phyloP scores from a whole-genome alignment of 1,140 invertebrate genomes.

The Magallana ariakensis region DNA sequence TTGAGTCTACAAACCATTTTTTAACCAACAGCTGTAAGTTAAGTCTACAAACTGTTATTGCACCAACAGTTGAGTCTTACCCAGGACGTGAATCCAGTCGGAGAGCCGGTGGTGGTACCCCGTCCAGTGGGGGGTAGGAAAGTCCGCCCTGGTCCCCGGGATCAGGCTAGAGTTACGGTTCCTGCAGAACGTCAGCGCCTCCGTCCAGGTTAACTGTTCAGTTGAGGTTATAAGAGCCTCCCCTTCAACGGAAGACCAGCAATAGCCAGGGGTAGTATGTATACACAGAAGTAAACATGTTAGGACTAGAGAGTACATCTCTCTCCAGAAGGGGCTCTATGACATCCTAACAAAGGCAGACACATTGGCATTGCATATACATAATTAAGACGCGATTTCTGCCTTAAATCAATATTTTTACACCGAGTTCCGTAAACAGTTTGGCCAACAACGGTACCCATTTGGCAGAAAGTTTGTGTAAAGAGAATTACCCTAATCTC shows the following conservation, averaged over 20 bases:
- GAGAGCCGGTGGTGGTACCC: neutral
- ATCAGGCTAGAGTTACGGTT: neutral
- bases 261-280: neutral
- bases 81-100: slow-evolving; percentile 18
- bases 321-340: no score
- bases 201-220: neutral
- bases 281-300: no score
- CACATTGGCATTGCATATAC: neutral
- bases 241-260: neutral
- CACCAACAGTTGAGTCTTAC: neutral
- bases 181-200: neutral
- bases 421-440: neutral
- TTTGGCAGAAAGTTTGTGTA: slow-evolving; percentile 21
- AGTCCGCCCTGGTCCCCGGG: neutral
- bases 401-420: slow-evolving; percentile 2
- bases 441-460: neutral
- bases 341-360: no score
- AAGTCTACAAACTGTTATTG: no score
- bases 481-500: neutral
- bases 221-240: neutral
- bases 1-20: no score
- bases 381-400: neutral
- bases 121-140: slow-evolving; percentile 1
- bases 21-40: no score
- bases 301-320: no score